phyloP scores from a whole-genome alignment of 1,140 invertebrate genomes.

The Saccostrea glomerata region DNA sequence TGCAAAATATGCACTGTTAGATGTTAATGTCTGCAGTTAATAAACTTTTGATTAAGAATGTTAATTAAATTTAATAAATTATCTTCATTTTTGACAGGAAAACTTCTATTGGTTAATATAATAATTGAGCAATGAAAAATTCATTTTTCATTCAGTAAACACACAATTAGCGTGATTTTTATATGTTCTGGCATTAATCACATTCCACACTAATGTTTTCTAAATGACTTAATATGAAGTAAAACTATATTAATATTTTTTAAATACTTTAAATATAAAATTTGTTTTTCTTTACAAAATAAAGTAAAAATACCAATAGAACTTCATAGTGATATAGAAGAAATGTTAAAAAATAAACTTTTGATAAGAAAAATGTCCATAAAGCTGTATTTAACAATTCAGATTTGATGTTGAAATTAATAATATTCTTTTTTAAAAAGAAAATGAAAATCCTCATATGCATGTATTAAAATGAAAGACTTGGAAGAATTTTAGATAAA shows the following conservation, averaged over 20 bases:
- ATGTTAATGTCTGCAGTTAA: constrained; percentile 16
- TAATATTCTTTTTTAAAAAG: no score
- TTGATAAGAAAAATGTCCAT: no score
- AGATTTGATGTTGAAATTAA: no score
- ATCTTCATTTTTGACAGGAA: constrained; percentile 16
- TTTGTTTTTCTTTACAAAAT: background rate
- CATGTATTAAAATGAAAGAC: no score
- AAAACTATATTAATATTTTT: background rate
- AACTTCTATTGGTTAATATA: background rate
- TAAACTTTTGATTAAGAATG: constrained; percentile 30
- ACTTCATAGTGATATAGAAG: background rate
- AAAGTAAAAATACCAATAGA: background rate
- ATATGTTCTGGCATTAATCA: background rate
- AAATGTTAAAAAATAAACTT: background rate
- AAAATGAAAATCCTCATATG: no score
- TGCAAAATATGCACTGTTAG: constrained; percentile 10
- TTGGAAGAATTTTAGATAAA: background rate
- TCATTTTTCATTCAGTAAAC: background rate
- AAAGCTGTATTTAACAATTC: no score
- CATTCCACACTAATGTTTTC: background rate
- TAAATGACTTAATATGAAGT: background rate
- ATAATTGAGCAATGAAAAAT: background rate
- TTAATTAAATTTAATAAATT: constrained; percentile 11
- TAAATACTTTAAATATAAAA: no score
- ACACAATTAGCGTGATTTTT: constrained; percentile 4